These are phyloP conservation scores for Brachionus sp. DNA, from an alignment of 1,140 invertebrate genomes.

Conservation along the genomic window DNA sequence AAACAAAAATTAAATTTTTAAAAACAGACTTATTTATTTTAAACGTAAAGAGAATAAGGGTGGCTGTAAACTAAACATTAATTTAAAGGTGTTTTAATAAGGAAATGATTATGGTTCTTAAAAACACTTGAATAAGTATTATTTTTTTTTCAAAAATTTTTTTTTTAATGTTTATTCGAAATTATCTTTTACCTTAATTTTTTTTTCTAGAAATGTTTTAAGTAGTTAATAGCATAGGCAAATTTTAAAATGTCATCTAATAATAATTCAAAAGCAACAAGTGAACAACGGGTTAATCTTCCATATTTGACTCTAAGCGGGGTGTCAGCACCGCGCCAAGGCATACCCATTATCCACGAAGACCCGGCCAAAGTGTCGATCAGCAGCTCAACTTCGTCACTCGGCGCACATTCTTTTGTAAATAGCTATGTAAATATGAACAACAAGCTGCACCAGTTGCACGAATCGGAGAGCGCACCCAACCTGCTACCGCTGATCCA, in stretches of 20 bases:
- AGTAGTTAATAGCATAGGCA: neutral
- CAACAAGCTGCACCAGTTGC: neutral
- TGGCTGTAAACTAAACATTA: neutral
- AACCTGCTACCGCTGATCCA: neutral
- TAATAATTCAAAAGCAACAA: neutral
- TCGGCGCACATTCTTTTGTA: neutral
- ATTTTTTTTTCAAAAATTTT: neutral
- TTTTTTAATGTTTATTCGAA: neutral
- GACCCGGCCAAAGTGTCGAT: neutral
- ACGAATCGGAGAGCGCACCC: slow-evolving; percentile 17
- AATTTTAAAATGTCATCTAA: slow-evolving; percentile 9
- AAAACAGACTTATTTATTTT: too few species aligned
- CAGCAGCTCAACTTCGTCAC: neutral
- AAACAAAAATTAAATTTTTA: too few species aligned
- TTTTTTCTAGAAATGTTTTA: slow-evolving; percentile 13
- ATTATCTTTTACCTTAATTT: slow-evolving; percentile 19
- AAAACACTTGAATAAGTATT: neutral
- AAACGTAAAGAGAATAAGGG: too few species aligned
- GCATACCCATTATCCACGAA: neutral
- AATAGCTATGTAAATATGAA: slow-evolving; percentile 15
- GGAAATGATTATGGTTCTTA: neutral
- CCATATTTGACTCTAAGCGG: neutral
- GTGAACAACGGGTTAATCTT: neutral
- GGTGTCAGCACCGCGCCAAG: neutral
- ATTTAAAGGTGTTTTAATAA: neutral